Conservation (phyloP, 2,888 invertebrate genomes). For the Nudaria mundana region DNA sequence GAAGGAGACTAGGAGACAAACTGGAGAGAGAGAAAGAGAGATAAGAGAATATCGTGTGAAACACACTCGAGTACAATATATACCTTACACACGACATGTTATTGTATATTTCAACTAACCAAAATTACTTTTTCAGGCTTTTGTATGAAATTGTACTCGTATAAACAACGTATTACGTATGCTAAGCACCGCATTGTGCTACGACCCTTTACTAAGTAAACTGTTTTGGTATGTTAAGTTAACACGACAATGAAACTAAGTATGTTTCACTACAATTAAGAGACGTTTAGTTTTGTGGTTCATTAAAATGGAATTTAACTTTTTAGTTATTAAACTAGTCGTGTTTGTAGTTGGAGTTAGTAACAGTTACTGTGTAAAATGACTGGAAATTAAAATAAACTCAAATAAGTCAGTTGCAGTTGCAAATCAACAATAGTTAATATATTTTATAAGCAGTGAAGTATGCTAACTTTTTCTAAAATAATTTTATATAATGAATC, state of each 20-base stretch:
- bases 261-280: conserved; percentile 28
- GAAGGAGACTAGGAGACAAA: too few species aligned
- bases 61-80: conserved; percentile 18
- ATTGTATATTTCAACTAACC: conserved; percentile 8
- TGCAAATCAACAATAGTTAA: too few species aligned
- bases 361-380: neutral
- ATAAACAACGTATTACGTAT: conserved; percentile 18
- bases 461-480: too few species aligned
- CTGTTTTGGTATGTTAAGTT: conserved; percentile 36
- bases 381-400: neutral
- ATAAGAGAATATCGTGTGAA: too few species aligned
- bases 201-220: conserved; percentile 25
- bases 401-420: too few species aligned
- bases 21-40: too few species aligned
- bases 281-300: conserved; percentile 24
- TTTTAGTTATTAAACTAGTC: conserved; percentile 22
- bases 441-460: too few species aligned
- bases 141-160: conserved; percentile 29
- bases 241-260: conserved; percentile 33
- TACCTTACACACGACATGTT: too few species aligned
- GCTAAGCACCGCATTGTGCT: conserved; percentile 22
- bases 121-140: conserved; percentile 29
- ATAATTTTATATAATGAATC: too few species aligned
- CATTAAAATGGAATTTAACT: conserved; percentile 12
- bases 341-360: neutral